Evolutionary conservation across 2,113 vertebrate genomes (phyloP), one percentile per base, ranked within the genome.

Genomic region (Bufo gargarizans): DNA sequence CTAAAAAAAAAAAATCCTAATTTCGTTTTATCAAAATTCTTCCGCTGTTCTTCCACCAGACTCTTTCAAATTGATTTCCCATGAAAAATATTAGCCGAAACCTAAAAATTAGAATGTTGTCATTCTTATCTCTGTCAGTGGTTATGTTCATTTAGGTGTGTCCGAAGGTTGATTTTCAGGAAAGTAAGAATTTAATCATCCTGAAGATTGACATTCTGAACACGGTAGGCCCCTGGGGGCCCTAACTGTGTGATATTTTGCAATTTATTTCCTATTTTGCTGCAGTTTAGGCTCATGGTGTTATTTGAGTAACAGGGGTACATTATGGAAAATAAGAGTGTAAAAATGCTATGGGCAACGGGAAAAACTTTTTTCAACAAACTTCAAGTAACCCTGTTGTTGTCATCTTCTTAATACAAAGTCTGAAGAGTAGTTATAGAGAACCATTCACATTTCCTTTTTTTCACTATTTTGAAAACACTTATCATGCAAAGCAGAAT

Each of bases 111-210:
- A n/a, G 11, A 14, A 47, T 49, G 45, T 43, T 20, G 74, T 56
- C n/a, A 55, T 22, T 9, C 77, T 78, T 55, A 78, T 56, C 49
- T n/a, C 49, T 56, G 9, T 33, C 4, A 22, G 49, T 20, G 22
- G 77, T 55, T n/a, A 53, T 56, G 77, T 22, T 78, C 50, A 55
- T 78, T 78, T 22, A 78, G 47, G 50, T 78, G 77, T 55, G 56
- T 78, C 77, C 22, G 19, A 20, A 78, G 50, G 22, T 56, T 77
- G 49, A 11, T 6, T 76, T 76, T 78, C 12, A 56, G 50, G 19
- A 50, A 56, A 78, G 77, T 78, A 33, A 56, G 49, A 78, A 56
- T 22, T n/a, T 50, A 76, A 76, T 76, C 49, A 49, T 14, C 17
- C 20, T 53, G 14, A 76, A 76, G 43, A 77, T 77, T 77, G 12